A percentile compares a stretch with the other conserved stretches of the same genome.
Evolutionary conservation across 2,797 vertebrate species (phyloP).

Genomic region (Hydrolagus colliei): DNA sequence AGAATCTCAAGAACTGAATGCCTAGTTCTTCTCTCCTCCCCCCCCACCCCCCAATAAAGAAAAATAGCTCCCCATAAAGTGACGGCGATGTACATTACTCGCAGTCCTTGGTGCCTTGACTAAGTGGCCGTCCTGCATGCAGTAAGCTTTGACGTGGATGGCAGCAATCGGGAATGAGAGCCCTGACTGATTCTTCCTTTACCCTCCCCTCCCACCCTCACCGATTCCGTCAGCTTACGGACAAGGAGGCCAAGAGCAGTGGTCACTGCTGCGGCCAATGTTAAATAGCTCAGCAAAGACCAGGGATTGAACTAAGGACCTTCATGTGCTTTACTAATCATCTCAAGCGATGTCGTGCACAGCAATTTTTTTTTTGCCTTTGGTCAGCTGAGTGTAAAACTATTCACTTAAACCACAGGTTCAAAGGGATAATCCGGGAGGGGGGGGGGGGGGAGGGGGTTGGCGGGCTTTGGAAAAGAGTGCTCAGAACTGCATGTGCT

Average conservation of each 20-base stretch:
- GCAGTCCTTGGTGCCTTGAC: not conserved
- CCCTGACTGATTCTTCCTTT: not conserved
- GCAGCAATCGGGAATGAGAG: not conserved
- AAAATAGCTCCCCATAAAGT: not conserved
- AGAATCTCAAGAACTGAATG: not conserved
- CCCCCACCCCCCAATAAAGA: no score
- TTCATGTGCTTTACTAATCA: not conserved
- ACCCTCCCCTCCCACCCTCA: not conserved
- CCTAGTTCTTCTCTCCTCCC: not conserved
- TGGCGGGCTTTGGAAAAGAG: not conserved
- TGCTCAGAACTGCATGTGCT: slow-evolving; percentile 20
- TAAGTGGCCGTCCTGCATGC: not conserved
- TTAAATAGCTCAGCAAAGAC: not conserved
- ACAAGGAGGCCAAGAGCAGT: not conserved
- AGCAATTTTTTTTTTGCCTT: not conserved
- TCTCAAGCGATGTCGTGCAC: not conserved
- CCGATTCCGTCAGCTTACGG: not conserved
- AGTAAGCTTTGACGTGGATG: not conserved
- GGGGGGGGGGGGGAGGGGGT: not conserved
- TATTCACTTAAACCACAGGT: not conserved
- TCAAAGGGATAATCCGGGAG: not conserved
- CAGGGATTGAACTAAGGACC: not conserved
- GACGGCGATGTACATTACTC: not conserved
- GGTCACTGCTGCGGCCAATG: not conserved
- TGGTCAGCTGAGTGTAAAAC: not conserved